Evolutionary conservation across 2,888 invertebrate genomes (phyloP), one percentile per base, ranked within the genome.

Genomic region (Erebia epiphron): DNA sequence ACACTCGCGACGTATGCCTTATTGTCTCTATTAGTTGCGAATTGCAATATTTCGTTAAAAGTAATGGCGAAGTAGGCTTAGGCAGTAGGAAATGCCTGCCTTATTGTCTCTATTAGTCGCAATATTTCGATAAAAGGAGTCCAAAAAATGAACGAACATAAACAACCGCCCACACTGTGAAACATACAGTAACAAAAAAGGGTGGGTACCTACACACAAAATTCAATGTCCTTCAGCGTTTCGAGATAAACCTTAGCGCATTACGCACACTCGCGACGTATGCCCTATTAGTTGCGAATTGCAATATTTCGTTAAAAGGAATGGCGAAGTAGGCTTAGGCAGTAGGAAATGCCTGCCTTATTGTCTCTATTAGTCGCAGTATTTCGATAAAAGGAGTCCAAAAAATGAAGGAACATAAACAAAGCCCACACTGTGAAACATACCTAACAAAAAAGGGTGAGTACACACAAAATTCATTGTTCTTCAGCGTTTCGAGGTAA

Each of bases 151-250:
- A 41, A 18, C 18, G 8, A 58, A 58, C 71, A 84, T 84, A 81
- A 82, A 84, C 83, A 81, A 83, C 82, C 83, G 77, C 85, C 85
- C 79, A 84, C 84, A 70, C 71, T 71, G 49, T 49, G 16, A 35
- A 60, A 41, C 46, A 56, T 50, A 16, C 58, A 49, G 54, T 54
- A 58, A 67, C 71, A 66, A 73, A 77, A 77, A n/a, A n/a, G n/a
- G n/a, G n/a, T n/a, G n/a, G n/a, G n/a, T n/a, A n/a, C n/a, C n/a
- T 75, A 72, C 75, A 73, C 79, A 79, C 79, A 82, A 80, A 79
- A 82, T 76, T 78, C 79, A 83, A 84, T 85, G 85, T 85, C 83
- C 82, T 82, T 79, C 75, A 70, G 76, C 26, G 67, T 78, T 81
- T 82, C 80, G 73, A 83, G 83, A 83, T 83, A 83, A 83, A 81